Percentiles rank a stretch among this genome's conserved stretches.
Evolutionary conservation across 2,888 invertebrate genomes (phyloP).

Genomic region (Micropterix aruncella): DNA sequence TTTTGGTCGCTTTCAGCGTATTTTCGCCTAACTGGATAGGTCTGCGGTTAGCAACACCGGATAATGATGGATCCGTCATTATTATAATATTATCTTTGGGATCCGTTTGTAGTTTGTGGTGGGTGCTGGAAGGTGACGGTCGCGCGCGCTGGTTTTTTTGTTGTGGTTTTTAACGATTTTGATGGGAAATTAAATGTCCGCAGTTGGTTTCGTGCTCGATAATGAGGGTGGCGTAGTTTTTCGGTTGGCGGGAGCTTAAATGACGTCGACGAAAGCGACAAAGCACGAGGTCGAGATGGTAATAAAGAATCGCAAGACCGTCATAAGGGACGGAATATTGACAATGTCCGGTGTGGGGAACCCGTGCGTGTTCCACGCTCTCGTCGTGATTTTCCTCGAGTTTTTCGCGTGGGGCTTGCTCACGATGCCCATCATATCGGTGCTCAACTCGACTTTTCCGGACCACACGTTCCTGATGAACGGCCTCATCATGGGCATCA

Average conservation of each 20-base stretch:
- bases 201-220: too few relatives aligned
- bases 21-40: too few relatives aligned
- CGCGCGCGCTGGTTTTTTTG: too few relatives aligned
- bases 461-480: constrained; percentile 99
- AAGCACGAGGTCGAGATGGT: constrained; percentile 80
- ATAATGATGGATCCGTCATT: too few relatives aligned
- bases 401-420: constrained; percentile 99
- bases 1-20: too few relatives aligned
- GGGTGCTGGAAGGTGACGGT: too few relatives aligned
- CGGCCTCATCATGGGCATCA: constrained; percentile 97
- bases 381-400: constrained; percentile 98
- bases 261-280: constrained; percentile 63
- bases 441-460: constrained; percentile 94
- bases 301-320: constrained; percentile 73
- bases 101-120: too few relatives aligned
- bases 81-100: too few relatives aligned
- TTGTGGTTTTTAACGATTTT: too few relatives aligned
- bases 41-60: too few relatives aligned
- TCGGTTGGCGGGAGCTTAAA: constrained; percentile 17
- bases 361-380: constrained; percentile 95
- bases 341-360: constrained; percentile 82
- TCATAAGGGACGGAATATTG: constrained; percentile 79
- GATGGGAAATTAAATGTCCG: too few relatives aligned
- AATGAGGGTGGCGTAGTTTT: too few relatives aligned
- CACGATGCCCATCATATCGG: constrained; percentile 92